phyloP scores from a whole-genome alignment of 2,113 vertebrate species.

The Boulengeromyrus knoepffleri region DNA sequence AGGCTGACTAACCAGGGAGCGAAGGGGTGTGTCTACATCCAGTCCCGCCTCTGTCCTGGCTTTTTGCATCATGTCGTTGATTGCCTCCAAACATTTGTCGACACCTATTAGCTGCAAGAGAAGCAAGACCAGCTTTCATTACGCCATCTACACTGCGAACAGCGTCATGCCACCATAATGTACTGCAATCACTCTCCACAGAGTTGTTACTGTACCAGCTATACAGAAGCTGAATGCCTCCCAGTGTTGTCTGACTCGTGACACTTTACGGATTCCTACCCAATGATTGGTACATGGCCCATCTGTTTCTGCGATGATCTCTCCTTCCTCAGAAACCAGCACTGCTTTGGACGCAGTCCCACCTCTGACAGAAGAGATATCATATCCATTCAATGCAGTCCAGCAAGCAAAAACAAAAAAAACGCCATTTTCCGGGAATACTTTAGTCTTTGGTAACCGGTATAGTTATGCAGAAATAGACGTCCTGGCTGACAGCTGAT shows the following conservation, averaged over 20 bases:
- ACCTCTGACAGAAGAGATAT: slow-evolving; percentile 50
- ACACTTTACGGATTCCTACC: slow-evolving; percentile 47
- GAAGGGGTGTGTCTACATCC: slow-evolving; percentile 59
- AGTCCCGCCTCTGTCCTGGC: slow-evolving; percentile 72
- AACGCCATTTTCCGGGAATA: not conserved
- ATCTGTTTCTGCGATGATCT: slow-evolving; percentile 66
- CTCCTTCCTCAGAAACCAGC: slow-evolving; percentile 69
- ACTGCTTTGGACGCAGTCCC: slow-evolving; percentile 76
- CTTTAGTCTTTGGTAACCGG: not conserved
- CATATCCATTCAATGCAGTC: not conserved
- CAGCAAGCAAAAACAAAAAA: not conserved
- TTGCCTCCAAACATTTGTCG: slow-evolving; percentile 70
- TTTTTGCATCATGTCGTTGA: slow-evolving; percentile 76
- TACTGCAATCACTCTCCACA: not conserved
- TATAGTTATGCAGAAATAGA: not conserved
- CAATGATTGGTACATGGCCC: slow-evolving; percentile 86
- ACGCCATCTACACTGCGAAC: not conserved
- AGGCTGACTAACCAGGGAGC: slow-evolving; percentile 67
- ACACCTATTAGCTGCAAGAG: slow-evolving; percentile 71
- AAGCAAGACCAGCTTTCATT: not conserved
- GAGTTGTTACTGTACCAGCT: not conserved
- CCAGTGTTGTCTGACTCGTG: not conserved
- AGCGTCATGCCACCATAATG: not conserved
- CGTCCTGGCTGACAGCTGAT: not conserved
- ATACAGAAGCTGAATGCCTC: not conserved